Conservation (phyloP, 2,888 invertebrate genomes). For the Drosophila paranaensis region DNA sequence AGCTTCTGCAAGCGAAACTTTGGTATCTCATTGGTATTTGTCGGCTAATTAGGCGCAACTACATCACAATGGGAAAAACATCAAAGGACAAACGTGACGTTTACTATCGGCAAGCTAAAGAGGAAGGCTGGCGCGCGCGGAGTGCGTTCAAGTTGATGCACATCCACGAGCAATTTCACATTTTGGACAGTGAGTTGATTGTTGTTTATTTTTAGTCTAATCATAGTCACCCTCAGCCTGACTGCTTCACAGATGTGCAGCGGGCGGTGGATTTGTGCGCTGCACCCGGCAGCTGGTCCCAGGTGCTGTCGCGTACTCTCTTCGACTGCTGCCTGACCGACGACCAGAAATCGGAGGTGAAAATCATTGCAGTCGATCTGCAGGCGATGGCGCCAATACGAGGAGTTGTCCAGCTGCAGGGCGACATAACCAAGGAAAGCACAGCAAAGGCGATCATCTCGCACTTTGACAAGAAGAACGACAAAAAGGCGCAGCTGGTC, state of each 20-base stretch:
- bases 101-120: slow-evolving; percentile 98
- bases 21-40: no score
- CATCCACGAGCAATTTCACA: slow-evolving; percentile 96
- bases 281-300: slow-evolving; percentile 99
- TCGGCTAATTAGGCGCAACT: no score
- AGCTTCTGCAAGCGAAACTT: no score
- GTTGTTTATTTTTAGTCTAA: not conserved
- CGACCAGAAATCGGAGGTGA: slow-evolving; percentile 86
- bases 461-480: slow-evolving; percentile 92
- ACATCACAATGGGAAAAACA: slow-evolving; percentile 93
- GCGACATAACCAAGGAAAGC: slow-evolving; percentile 97
- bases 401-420: slow-evolving; percentile 98
- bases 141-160: slow-evolving; percentile 99
- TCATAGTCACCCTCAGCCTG: not conserved
- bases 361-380: slow-evolving; percentile 98
- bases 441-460: slow-evolving; percentile 96
- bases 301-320: slow-evolving; percentile 95
- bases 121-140: slow-evolving; percentile 99
- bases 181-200: slow-evolving; percentile 89
- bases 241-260: slow-evolving; percentile 88
- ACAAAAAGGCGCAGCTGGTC: slow-evolving; percentile 95
- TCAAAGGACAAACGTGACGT: slow-evolving; percentile 99
- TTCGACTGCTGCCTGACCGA: slow-evolving; percentile 85
- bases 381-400: slow-evolving; percentile 99
- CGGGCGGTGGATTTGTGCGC: slow-evolving; percentile 99